Evolutionary conservation across 2,113 vertebrate genomes (phyloP).

Genomic region (Pseudorasbora parva): DNA sequence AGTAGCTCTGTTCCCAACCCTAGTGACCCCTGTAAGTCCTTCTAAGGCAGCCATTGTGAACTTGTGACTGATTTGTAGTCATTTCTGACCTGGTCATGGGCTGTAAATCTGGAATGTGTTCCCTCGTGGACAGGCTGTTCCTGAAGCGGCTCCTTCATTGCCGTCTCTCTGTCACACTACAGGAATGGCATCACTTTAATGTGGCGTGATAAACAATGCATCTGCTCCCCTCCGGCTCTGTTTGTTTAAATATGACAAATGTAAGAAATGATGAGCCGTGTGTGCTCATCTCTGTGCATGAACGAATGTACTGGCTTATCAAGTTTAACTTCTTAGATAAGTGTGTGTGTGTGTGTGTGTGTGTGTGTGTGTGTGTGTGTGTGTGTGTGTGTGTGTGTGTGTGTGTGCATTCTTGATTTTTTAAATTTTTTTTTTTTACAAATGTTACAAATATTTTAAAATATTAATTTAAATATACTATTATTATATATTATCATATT

Average conservation of each 20-base stretch:
- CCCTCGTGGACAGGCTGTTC: neutral
- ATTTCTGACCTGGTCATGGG: neutral
- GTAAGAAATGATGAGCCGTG: neutral
- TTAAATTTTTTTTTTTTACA: too few species aligned
- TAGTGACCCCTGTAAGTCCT: neutral
- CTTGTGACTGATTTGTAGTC: neutral
- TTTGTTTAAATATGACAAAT: neutral
- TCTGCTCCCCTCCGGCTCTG: neutral
- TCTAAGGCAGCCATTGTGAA: neutral
- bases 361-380: too few species aligned
- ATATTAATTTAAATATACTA: too few species aligned
- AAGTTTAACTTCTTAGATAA: too few species aligned
- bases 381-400: too few species aligned
- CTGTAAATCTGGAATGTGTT: slow-evolving; percentile 9
- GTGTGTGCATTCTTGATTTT: too few species aligned
- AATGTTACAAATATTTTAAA: too few species aligned
- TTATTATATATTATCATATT: too few species aligned
- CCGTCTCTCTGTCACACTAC: neutral
- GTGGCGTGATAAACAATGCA: slow-evolving; percentile 2
- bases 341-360: too few species aligned
- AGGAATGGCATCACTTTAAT: neutral
- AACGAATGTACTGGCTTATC: too few species aligned
- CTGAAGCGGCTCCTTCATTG: slow-evolving; percentile 7
- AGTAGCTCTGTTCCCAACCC: neutral
- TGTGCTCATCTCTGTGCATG: too few species aligned